phyloP scores from a whole-genome alignment of 2,888 invertebrate genomes.

The Caenorhabditis parvicauda region DNA sequence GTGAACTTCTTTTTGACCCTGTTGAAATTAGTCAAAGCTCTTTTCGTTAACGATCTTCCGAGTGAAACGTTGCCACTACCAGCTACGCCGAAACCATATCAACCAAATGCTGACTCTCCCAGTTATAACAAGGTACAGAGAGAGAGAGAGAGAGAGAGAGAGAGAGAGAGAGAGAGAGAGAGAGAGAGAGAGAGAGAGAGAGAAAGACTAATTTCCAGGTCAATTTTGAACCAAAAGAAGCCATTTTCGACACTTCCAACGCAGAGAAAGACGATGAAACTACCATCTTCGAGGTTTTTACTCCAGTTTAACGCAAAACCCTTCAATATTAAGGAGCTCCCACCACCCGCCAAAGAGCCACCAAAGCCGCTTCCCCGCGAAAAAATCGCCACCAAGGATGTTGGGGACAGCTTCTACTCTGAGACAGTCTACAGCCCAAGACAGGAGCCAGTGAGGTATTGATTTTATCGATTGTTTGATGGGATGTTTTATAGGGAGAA shows the following conservation, averaged over 20 bases:
- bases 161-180: too few species aligned
- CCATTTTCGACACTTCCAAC: too few species aligned
- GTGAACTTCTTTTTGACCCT: too few species aligned
- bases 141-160: too few species aligned
- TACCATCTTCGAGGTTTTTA: slow-evolving; percentile 18
- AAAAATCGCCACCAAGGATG: slow-evolving; percentile 6
- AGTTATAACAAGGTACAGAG: slow-evolving; percentile 28
- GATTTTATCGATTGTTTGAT: neutral
- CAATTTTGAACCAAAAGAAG: too few species aligned
- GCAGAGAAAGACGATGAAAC: slow-evolving; percentile 21
- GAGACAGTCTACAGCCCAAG: slow-evolving; percentile 23
- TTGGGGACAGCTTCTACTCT: slow-evolving; percentile 18
- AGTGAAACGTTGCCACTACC: slow-evolving; percentile 30
- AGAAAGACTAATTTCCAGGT: too few species aligned
- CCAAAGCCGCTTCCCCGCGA: slow-evolving; percentile 17
- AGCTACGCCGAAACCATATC: slow-evolving; percentile 31
- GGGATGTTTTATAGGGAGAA: slow-evolving; percentile 16
- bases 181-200: too few species aligned
- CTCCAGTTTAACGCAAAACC: neutral
- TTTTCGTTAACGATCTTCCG: slow-evolving; percentile 23
- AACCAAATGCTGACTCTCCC: slow-evolving; percentile 14
- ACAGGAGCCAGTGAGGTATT: slow-evolving; percentile 5
- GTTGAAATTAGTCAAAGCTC: too few species aligned
- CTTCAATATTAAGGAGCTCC: too few species aligned
- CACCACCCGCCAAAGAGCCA: neutral